These are phyloP conservation scores for Mimas tiliae DNA, from an alignment of 2,888 invertebrate species.

Conservation along the genomic window DNA sequence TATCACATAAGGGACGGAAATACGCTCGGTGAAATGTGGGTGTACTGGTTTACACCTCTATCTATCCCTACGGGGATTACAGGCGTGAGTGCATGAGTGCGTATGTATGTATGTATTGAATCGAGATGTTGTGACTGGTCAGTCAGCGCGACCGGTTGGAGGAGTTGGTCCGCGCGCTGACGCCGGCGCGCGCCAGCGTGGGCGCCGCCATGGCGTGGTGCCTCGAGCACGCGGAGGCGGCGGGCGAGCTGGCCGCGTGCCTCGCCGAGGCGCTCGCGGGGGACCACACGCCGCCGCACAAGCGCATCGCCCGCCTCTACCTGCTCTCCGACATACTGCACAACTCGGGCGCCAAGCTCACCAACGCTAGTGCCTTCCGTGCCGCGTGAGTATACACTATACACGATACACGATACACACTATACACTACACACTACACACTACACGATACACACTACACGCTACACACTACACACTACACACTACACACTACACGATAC, in stretches of 20 bases:
- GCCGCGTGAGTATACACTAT: constrained; percentile 87
- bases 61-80: too few relatives aligned
- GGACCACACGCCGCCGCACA: constrained; percentile 90
- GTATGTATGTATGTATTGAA: too few relatives aligned
- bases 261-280: constrained; percentile 94
- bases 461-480: too few relatives aligned
- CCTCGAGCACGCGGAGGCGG: constrained; percentile 98
- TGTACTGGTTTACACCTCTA: too few relatives aligned
- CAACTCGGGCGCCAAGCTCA: constrained; percentile 98
- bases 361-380: constrained; percentile 97
- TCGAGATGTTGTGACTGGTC: too few relatives aligned
- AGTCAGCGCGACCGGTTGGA: constrained; percentile 97
- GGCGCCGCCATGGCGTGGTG: constrained; percentile 99
- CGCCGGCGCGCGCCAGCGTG: constrained; percentile 91
- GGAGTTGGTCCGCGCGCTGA: constrained; percentile 93
- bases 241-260: constrained; percentile 96
- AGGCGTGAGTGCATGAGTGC: too few relatives aligned
- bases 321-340: constrained; percentile 98
- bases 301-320: constrained; percentile 96
- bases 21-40: too few relatives aligned
- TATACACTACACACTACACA: background rate
- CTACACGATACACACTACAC: background rate
- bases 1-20: too few relatives aligned
- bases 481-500: too few relatives aligned
- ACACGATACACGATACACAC: background rate